phyloP scores from a whole-genome alignment of 2,797 vertebrate species.

The Etheostoma perlongum region DNA sequence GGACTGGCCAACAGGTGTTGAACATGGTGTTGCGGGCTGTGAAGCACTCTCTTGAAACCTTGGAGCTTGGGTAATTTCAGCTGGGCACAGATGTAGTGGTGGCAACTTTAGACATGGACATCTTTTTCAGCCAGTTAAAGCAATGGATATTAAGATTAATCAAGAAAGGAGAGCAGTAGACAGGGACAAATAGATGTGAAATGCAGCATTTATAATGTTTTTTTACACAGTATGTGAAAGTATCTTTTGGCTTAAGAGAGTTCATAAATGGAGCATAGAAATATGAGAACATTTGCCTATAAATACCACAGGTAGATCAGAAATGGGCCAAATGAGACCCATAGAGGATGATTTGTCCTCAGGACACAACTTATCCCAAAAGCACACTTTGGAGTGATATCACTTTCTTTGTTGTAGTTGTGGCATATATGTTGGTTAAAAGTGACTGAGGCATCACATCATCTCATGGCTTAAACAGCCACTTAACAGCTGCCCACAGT shows the following conservation, averaged over 20 bases:
- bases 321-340: slow-evolving; percentile 67
- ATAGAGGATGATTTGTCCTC: slow-evolving; percentile 57
- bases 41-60: neutral
- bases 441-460: slow-evolving; percentile 12
- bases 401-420: slow-evolving; percentile 16
- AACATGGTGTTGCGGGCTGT: slow-evolving; percentile 38
- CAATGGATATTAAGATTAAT: slow-evolving; percentile 12
- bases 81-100: slow-evolving; percentile 26
- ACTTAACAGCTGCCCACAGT: slow-evolving; percentile 35
- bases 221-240: neutral
- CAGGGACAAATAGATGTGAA: neutral
- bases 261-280: slow-evolving; percentile 64
- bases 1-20: slow-evolving; percentile 65
- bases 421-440: neutral
- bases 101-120: slow-evolving; percentile 3
- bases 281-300: slow-evolving; percentile 64
- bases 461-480: slow-evolving; percentile 17
- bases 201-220: slow-evolving; percentile 2
- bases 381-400: slow-evolving; percentile 49
- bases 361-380: slow-evolving; percentile 54
- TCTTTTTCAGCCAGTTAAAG: slow-evolving; percentile 16
- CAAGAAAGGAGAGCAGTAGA: neutral
- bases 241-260: slow-evolving; percentile 52
- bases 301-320: slow-evolving; percentile 69
- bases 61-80: slow-evolving; percentile 34